phyloP scores from a whole-genome alignment of 2,113 vertebrate genomes.

The Ophthalmolycus amberensis region DNA sequence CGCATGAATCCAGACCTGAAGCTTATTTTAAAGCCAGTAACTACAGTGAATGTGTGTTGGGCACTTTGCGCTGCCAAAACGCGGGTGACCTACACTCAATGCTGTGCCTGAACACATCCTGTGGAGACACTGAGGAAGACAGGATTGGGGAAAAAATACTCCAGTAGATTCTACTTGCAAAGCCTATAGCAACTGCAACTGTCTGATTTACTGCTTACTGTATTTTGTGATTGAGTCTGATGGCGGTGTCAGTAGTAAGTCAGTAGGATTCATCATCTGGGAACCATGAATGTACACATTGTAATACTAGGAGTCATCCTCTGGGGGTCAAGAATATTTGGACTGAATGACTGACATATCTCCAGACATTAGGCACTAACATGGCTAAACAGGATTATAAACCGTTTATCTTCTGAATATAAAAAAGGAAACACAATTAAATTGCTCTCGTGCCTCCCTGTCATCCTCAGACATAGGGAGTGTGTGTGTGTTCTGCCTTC shows the following conservation, averaged over 20 bases:
- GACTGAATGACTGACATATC: neutral
- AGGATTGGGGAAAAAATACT: neutral
- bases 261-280: neutral
- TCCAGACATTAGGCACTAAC: neutral
- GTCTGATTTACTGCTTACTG: neutral
- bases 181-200: neutral
- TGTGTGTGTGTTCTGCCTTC: constrained; percentile 22
- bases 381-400: neutral
- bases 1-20: neutral
- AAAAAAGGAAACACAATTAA: neutral
- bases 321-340: neutral
- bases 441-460: neutral
- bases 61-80: neutral
- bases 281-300: neutral
- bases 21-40: neutral
- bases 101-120: neutral
- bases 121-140: neutral
- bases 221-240: neutral
- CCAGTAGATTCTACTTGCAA: neutral
- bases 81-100: neutral
- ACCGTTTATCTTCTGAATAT: neutral
- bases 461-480: neutral
- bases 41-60: neutral
- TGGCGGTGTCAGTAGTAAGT: neutral
- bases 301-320: neutral